phyloP scores from a whole-genome alignment of 2,797 vertebrate species.

The Gallinago stenura region DNA sequence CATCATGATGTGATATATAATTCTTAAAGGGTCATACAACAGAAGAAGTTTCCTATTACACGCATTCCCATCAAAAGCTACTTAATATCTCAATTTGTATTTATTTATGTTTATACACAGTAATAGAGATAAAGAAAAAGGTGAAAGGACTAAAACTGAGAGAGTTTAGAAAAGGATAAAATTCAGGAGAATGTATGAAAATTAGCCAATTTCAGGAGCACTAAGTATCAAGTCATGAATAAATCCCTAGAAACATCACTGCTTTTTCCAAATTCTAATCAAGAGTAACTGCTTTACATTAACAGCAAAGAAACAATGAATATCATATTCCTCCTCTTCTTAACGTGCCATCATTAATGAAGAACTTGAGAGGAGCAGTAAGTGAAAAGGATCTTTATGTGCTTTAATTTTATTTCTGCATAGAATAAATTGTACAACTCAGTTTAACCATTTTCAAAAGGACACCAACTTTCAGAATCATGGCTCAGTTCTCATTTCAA shows the following conservation, averaged over 20 bases:
- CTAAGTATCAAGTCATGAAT: background rate
- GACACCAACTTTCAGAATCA: background rate
- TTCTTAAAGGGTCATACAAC: background rate
- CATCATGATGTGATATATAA: accelerated
- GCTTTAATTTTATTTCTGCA: background rate
- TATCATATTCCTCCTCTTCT: background rate
- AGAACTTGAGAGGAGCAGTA: background rate
- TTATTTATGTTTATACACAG: background rate
- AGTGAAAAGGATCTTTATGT: background rate
- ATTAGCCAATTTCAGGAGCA: background rate
- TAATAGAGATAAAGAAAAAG: background rate
- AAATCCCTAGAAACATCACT: background rate
- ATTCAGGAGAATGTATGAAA: background rate
- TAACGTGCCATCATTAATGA: background rate
- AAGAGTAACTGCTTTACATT: background rate
- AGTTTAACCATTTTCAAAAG: background rate
- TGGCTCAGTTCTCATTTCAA: background rate
- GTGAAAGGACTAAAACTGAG: background rate
- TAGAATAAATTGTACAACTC: background rate
- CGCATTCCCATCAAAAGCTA: background rate
- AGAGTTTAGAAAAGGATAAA: background rate
- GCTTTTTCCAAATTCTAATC: background rate
- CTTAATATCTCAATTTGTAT: background rate
- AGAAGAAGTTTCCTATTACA: background rate
- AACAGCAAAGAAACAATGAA: background rate